A percentile compares a stretch with the other conserved stretches of the same genome.
phyloP scores from a whole-genome alignment of 2,797 vertebrate genomes.

The Ctenopoma kingsleyae region DNA sequence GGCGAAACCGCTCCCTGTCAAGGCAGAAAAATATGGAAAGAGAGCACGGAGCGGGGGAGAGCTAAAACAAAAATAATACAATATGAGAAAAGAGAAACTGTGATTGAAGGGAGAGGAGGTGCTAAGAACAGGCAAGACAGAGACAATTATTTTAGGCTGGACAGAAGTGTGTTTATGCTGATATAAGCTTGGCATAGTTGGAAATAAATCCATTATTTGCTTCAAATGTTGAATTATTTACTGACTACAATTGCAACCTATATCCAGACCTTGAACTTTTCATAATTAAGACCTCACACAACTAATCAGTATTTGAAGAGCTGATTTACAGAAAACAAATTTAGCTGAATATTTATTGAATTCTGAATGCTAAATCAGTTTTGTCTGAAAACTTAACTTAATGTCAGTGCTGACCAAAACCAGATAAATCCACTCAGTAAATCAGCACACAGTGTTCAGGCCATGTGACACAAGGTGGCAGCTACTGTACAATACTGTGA shows the following conservation, averaged over 20 bases:
- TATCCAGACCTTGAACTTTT: not conserved
- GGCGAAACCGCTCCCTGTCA: slow-evolving; percentile 68
- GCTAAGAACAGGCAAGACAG: slow-evolving; percentile 3
- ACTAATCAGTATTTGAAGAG: not conserved
- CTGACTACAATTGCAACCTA: not conserved
- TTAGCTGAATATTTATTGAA: not conserved
- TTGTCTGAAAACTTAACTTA: not conserved
- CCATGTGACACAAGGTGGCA: not conserved
- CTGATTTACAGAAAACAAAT: not conserved
- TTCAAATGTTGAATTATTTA: not conserved
- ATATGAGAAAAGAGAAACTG: slow-evolving; percentile 25
- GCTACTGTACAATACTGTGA: not conserved
- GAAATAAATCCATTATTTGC: not conserved
- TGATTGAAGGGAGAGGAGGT: slow-evolving; percentile 19
- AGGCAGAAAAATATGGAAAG: slow-evolving; percentile 57
- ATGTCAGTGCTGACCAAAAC: not conserved
- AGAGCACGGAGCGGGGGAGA: slow-evolving; percentile 18
- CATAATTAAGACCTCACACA: not conserved
- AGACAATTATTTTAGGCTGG: slow-evolving; percentile 7
- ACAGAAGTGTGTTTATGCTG: slow-evolving; percentile 5
- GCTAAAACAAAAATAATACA: slow-evolving; percentile 40
- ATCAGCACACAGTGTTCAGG: not conserved
- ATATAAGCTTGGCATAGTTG: not conserved
- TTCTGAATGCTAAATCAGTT: not conserved
- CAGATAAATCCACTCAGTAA: no score